Conservation (phyloP, 2,797 vertebrate species). For the Microcaecilia unicolor region DNA sequence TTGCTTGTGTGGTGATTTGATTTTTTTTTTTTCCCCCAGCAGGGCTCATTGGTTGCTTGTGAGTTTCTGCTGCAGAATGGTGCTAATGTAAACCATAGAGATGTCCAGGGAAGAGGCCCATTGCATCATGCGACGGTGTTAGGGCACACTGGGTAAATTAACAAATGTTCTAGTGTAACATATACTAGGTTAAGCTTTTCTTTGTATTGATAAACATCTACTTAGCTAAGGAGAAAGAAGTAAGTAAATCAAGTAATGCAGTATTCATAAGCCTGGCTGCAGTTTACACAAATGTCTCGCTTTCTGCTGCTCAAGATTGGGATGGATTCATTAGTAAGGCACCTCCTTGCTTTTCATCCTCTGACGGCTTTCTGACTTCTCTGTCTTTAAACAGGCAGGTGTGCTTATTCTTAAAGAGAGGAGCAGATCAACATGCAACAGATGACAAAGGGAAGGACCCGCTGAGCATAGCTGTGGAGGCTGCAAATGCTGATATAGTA, state of each 20-base stretch:
- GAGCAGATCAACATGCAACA: slow-evolving; percentile 91
- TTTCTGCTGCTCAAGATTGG: too few species aligned
- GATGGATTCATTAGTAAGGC: too few species aligned
- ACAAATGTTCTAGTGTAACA: too few species aligned
- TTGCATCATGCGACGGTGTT: slow-evolving; percentile 91
- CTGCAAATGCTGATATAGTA: slow-evolving; percentile 95
- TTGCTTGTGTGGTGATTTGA: too few species aligned
- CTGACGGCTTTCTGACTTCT: neutral
- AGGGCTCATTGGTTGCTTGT: slow-evolving; percentile 92
- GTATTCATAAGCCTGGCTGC: too few species aligned
- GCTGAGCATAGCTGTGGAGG: slow-evolving; percentile 83
- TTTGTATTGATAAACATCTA: too few species aligned
- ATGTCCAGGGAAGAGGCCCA: slow-evolving; percentile 79
- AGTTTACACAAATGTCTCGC: too few species aligned
- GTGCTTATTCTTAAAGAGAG: slow-evolving; percentile 93
- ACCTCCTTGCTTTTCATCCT: too few species aligned
- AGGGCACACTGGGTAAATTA: slow-evolving; percentile 91
- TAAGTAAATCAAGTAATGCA: too few species aligned
- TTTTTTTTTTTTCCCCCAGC: slow-evolving; percentile 4
- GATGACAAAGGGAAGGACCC: slow-evolving; percentile 91
- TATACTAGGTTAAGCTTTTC: too few species aligned
- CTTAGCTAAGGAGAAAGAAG: too few species aligned
- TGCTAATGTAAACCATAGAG: slow-evolving; percentile 89
- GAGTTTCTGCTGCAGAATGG: slow-evolving; percentile 96
- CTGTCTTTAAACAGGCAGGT: slow-evolving; percentile 71